Conservation (phyloP, 92 coral and sea anemone species). For the Meandrina meandrites region DNA sequence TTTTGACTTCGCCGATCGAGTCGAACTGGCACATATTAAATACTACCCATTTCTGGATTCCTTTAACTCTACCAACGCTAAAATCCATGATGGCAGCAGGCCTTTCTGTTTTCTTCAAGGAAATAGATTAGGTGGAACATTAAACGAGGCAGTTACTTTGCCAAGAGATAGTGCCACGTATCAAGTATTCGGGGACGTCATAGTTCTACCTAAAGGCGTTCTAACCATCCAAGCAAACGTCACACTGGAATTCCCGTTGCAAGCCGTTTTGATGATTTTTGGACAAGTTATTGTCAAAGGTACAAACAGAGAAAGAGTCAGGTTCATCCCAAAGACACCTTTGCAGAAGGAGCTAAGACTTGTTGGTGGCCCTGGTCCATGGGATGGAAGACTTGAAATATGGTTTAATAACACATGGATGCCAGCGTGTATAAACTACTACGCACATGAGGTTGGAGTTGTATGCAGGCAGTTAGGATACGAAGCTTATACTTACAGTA, state of each 20-base stretch:
- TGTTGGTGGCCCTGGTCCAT: conserved; percentile 40
- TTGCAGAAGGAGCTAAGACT: conserved; percentile 12
- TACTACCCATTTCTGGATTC: conserved; percentile 51
- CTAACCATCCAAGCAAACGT: conserved; percentile 42
- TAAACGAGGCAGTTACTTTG: conserved; percentile 24
- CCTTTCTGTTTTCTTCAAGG: conserved; percentile 22
- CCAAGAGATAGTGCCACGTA: conserved; percentile 35
- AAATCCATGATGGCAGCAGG: conserved; percentile 1
- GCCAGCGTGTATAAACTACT: conserved; percentile 9
- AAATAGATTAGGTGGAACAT: conserved; percentile 40
- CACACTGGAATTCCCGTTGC: conserved; percentile 29
- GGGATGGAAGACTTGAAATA: conserved; percentile 53
- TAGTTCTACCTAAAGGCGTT: conserved; percentile 30
- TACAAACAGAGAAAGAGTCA: conserved; percentile 9
- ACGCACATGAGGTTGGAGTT: neutral
- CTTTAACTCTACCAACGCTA: conserved; percentile 5
- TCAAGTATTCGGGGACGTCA: conserved; percentile 47
- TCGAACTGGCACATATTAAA: conserved; percentile 29
- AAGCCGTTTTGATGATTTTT: conserved; percentile 21
- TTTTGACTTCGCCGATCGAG: conserved; percentile 39
- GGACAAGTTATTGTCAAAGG: conserved; percentile 38
- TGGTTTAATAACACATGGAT: conserved; percentile 51
- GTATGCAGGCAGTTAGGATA: conserved; percentile 41
- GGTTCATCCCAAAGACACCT: conserved; percentile 30
- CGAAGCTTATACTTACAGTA: neutral